Evolutionary conservation across 2,888 invertebrate species (phyloP).

Genomic region (Choristoneura rosaceana): DNA sequence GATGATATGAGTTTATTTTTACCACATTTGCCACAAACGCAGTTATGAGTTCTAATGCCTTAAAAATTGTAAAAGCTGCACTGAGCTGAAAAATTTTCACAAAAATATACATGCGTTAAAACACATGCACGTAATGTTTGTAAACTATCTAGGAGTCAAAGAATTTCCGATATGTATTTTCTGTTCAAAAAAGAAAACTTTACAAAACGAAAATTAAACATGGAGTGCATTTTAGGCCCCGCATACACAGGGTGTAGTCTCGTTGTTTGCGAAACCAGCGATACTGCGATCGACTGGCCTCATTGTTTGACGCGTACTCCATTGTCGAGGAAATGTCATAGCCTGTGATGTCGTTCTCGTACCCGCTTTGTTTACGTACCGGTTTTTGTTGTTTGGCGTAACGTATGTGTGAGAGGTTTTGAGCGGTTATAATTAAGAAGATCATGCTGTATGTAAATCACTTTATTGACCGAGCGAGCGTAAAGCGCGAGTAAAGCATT

Average conservation of each 20-base stretch:
- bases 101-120: too few species aligned
- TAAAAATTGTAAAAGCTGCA: too few species aligned
- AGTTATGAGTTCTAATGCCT: too few species aligned
- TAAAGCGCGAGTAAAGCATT: too few species aligned
- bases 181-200: neutral
- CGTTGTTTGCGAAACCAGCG: slow-evolving; percentile 51
- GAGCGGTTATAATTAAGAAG: neutral
- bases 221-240: slow-evolving; percentile 31
- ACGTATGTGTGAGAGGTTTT: slow-evolving; percentile 32
- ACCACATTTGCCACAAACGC: too few species aligned
- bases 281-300: slow-evolving; percentile 56
- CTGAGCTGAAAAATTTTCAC: too few species aligned
- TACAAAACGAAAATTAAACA: slow-evolving; percentile 11
- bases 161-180: too few species aligned
- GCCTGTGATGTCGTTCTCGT: slow-evolving; percentile 37
- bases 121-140: too few species aligned
- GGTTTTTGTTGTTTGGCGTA: slow-evolving; percentile 23
- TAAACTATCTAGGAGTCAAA: too few species aligned
- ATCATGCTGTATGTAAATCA: neutral
- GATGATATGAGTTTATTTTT: too few species aligned
- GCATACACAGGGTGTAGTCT: slow-evolving; percentile 30
- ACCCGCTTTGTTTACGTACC: slow-evolving; percentile 30
- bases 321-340: slow-evolving; percentile 51
- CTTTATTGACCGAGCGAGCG: neutral
- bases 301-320: slow-evolving; percentile 53